Evolutionary conservation across 2,888 invertebrate genomes (phyloP), one percentile per base, ranked within the genome.

Genomic region (Cantharis flavilabris): DNA sequence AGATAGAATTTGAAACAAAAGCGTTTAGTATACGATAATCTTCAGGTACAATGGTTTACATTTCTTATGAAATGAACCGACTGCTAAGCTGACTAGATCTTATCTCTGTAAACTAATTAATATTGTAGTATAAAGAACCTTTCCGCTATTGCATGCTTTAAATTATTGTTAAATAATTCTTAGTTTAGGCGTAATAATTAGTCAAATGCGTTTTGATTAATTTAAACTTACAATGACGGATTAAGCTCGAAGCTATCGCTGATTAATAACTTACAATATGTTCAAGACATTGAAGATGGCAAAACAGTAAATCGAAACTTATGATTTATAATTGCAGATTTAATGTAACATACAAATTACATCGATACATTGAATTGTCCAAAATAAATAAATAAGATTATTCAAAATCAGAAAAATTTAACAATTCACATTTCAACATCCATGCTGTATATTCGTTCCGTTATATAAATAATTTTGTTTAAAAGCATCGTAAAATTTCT

Each of bases 1-100:
- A 73, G 65, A 67, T 73, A 67, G 73, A 73, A 73, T 49, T 67
- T 67, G 73, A 33, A 33, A 73, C 69, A 67, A 33, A 73, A 64
- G 49, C 69, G 65, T 69, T 65, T 30, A 64, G 26, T 67, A 28
- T 67, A 67, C 20, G 65, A 67, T 67, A 67, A 67, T 67, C 65
- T 67, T 67, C 65, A 67, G 65, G 65, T 67, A 67, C 65, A 67
- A 67, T 67, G 65, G 23, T 67, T 67, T 67, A 23, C 23, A 67
- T 67, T 67, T 67, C 65, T 67, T 67, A 67, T 26, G 65, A 67
- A 67, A 49, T 67, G 20, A 67, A n/a, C 23, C 65, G 23, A 67
- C 20, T 67, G 4, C 23, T 67, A 23, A 67, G 26, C 23, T 67
- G 65, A 67, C 65, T 23, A n/a, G 49, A 67, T 67, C 65, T 67